phyloP scores from a whole-genome alignment of 2,113 vertebrate genomes.

The Mesoclemmys tuberculata region DNA sequence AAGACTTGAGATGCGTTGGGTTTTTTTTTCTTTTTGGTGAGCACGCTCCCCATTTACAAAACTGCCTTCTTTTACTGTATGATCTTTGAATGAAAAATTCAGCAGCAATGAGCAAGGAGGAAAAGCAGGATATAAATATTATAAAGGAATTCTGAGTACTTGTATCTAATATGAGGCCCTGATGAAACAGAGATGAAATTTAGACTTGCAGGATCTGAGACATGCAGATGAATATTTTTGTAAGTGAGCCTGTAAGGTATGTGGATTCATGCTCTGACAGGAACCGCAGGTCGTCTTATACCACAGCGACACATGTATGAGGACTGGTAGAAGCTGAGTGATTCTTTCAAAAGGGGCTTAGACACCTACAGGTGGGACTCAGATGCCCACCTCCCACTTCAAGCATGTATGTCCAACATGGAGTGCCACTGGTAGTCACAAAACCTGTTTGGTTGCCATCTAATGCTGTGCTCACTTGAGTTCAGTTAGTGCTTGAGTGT shows the following conservation, averaged over 20 bases:
- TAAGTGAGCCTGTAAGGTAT: accelerated
- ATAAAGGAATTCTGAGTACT: not conserved
- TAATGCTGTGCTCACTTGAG: not conserved
- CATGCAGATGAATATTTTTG: accelerated
- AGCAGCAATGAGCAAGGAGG: not conserved
- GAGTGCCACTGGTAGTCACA: not conserved
- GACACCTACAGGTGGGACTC: not conserved
- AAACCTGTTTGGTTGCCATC: not conserved
- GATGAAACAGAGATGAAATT: not conserved
- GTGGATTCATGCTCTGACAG: not conserved
- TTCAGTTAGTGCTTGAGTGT: not conserved
- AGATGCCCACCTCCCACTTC: not conserved
- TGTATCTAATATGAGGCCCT: not conserved
- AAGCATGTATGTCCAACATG: not conserved
- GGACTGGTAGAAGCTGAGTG: not conserved
- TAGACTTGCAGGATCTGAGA: not conserved
- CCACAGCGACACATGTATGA: not conserved
- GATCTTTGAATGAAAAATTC: conserved; percentile 16
- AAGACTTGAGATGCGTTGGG: no score
- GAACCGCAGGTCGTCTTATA: accelerated
- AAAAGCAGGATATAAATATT: conserved; percentile 9
- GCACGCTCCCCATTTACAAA: accelerated
- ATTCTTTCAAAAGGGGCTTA: not conserved
- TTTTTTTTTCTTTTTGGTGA: not conserved
- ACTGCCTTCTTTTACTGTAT: not conserved